phyloP scores from a whole-genome alignment of 2,888 invertebrate species.

The Macrosiphum euphorbiae region DNA sequence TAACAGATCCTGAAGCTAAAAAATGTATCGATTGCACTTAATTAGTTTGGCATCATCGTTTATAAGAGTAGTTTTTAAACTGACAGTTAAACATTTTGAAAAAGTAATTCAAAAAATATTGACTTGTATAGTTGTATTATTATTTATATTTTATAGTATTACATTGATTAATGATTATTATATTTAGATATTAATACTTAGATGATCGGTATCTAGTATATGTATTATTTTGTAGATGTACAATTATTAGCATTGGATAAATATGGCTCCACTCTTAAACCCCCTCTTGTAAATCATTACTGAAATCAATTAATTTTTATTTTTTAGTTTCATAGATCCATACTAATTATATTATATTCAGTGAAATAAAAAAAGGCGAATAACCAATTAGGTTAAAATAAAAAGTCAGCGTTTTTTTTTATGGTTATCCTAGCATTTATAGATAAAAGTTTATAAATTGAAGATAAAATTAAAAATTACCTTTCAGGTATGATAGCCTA shows the following conservation, averaged over 20 bases:
- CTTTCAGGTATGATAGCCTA: background rate
- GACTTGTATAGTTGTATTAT: background rate
- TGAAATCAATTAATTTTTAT: background rate
- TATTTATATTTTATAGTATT: background rate
- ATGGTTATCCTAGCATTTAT: background rate
- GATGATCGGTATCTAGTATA: background rate
- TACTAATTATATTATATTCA: background rate
- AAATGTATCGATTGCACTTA: background rate
- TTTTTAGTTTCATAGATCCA: background rate
- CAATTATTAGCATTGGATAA: background rate
- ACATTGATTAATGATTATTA: no score
- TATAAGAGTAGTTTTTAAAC: background rate
- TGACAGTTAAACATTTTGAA: background rate
- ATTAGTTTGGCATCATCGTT: background rate
- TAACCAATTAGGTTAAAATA: background rate
- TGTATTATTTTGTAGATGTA: background rate
- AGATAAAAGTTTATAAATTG: background rate
- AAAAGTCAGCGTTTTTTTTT: background rate
- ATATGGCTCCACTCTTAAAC: background rate
- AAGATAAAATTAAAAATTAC: background rate
- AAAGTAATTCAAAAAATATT: background rate
- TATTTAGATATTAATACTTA: background rate
- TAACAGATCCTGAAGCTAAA: background rate
- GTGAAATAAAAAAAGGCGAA: background rate
- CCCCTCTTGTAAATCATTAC: background rate